Evolutionary conservation across 2,888 invertebrate genomes (phyloP).

Genomic region (Lepidochrysops patricia): DNA sequence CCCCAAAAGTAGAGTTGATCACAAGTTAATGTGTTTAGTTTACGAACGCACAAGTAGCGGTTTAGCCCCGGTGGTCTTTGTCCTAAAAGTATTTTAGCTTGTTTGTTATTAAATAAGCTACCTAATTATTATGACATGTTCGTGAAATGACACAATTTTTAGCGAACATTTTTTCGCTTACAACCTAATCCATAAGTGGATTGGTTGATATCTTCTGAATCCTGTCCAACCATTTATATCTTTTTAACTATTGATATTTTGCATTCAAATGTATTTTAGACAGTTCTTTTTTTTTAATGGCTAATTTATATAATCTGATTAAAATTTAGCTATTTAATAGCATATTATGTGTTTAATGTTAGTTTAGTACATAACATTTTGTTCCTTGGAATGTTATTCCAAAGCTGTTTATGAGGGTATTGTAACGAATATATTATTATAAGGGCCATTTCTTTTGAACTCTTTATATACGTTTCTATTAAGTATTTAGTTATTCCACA

Average conservation of each 20-base stretch:
- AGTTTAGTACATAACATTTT: neutral
- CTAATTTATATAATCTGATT: neutral
- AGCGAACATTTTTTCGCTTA: neutral
- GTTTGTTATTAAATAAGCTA: neutral
- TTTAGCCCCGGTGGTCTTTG: neutral
- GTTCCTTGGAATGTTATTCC: neutral
- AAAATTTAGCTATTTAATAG: neutral
- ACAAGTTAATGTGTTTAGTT: neutral
- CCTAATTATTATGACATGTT: no score
- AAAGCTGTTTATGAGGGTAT: neutral
- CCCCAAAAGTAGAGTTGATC: constrained; percentile 45
- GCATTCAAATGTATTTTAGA: neutral
- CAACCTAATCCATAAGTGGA: neutral
- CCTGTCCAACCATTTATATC: neutral
- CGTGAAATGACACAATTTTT: neutral
- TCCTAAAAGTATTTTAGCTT: neutral
- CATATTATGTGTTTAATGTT: neutral
- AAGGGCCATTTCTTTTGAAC: neutral
- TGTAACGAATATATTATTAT: neutral
- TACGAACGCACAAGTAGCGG: neutral
- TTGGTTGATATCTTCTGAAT: neutral
- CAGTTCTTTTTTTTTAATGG: no score
- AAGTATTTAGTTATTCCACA: neutral
- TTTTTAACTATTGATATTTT: neutral
- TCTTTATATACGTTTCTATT: neutral